Conservation (phyloP, 2,113 vertebrate genomes). For the Aspiorhynchus laticeps region DNA sequence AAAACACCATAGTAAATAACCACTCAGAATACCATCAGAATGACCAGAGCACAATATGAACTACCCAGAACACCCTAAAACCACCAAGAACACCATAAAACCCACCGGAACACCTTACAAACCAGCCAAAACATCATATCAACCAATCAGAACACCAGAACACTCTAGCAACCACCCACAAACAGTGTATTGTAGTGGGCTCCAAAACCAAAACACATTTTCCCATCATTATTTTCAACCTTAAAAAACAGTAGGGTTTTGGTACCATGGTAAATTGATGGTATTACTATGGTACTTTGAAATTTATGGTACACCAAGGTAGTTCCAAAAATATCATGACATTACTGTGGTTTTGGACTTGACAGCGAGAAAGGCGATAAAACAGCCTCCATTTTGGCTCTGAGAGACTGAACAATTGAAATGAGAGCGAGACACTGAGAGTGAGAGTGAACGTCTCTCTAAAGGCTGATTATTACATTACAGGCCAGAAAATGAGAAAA, state of each 20-base stretch:
- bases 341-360: neutral
- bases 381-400: neutral
- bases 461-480: neutral
- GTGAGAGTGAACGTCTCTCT: neutral
- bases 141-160: neutral
- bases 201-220: neutral
- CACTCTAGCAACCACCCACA: neutral
- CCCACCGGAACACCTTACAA: neutral
- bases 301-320: neutral
- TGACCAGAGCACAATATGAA: too few species aligned
- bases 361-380: neutral
- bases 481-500: neutral
- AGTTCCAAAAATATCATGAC: neutral
- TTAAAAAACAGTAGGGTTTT: too few species aligned
- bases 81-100: too few species aligned
- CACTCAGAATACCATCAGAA: too few species aligned
- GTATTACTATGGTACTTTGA: too few species aligned
- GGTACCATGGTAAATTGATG: too few species aligned
- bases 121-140: too few species aligned
- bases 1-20: too few species aligned
- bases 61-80: too few species aligned
- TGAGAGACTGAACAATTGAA: neutral
- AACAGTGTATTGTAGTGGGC: neutral
- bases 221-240: too few species aligned
- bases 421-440: neutral